phyloP scores from a whole-genome alignment of 2,888 invertebrate species.

The Toxonevra muliebris region DNA sequence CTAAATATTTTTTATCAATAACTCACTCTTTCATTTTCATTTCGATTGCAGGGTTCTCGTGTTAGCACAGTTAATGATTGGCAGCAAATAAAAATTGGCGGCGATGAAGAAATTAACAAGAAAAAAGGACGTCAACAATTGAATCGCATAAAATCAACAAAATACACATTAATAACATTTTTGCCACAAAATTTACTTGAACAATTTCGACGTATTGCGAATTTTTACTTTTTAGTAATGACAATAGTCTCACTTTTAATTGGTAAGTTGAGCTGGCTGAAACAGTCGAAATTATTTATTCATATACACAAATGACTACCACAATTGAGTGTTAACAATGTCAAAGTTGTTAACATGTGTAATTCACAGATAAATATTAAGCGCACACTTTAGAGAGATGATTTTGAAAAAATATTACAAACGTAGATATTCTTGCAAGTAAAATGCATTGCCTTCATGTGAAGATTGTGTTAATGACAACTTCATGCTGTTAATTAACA shows the following conservation, averaged over 20 bases:
- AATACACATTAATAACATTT: constrained; percentile 83
- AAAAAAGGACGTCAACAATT: constrained; percentile 51
- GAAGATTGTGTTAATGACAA: no score
- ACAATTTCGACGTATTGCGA: constrained; percentile 84
- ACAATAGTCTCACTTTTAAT: constrained; percentile 75
- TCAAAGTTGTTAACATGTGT: no score
- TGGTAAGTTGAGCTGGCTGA: constrained; percentile 64
- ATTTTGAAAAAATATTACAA: no score
- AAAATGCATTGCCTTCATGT: no score
- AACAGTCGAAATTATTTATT: no score
- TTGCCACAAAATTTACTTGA: constrained; percentile 83
- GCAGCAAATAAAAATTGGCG: constrained; percentile 71
- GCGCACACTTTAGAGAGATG: no score
- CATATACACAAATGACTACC: no score
- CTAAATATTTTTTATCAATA: constrained; percentile 12
- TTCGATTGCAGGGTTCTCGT: constrained; percentile 69
- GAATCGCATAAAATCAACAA: constrained; percentile 72
- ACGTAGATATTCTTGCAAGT: no score
- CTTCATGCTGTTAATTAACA: no score
- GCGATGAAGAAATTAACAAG: constrained; percentile 66
- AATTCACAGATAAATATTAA: no score
- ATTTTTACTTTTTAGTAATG: constrained; percentile 84
- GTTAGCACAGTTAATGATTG: constrained; percentile 70
- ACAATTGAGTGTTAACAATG: no score
- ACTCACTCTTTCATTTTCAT: constrained; percentile 6